Evolutionary conservation across 2,113 vertebrate genomes (phyloP), one percentile per base, ranked within the genome.

Genomic region (Myxocyprinus asiaticus): DNA sequence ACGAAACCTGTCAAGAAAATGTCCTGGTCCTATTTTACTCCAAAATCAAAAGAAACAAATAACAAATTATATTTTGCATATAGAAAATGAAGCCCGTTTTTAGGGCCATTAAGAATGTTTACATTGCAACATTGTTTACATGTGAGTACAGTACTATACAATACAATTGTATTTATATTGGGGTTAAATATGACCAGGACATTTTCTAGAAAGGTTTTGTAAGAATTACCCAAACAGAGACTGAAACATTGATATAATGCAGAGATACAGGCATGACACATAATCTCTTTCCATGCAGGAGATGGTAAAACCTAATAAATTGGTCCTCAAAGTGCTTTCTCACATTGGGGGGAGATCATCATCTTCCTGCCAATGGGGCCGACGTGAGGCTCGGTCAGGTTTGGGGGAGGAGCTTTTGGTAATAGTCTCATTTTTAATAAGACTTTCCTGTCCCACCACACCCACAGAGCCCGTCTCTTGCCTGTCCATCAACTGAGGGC

Each of bases 321-420:
- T 62, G 17, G 42, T 75, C 64, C 15, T 58, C 7, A 70, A 69
- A 70, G 33, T 63, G 84, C 86, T 81, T 80, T 91, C 93, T 94
- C 94, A 94, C 91, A 67, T 94, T 82, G 93, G 92, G 79, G 89
- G 90, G 11, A 89, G 88, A 9, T 93, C 90, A 81, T 93, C 85
- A 72, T 93, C 89, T 85, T 92, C 89, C 86, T 87, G 84, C 83
- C 90, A 88, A 78, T 84, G 82, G 79, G 92, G 91, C 90, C 91
- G 95, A 22, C 5, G 88, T 76, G 3, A 63, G 43, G 74, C 47
- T 77, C 82, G 73, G 17, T 64, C 87, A 70, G 88, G 83, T 80
- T 67, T 84, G 55, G 78, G 58, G 14, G 79, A 56, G 65, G 65
- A 12, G 51, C 66, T 75, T 68, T 67, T 15, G 7, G 65, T 67